Conservation (phyloP, 2,113 vertebrate genomes). For the Panthera leo region DNA sequence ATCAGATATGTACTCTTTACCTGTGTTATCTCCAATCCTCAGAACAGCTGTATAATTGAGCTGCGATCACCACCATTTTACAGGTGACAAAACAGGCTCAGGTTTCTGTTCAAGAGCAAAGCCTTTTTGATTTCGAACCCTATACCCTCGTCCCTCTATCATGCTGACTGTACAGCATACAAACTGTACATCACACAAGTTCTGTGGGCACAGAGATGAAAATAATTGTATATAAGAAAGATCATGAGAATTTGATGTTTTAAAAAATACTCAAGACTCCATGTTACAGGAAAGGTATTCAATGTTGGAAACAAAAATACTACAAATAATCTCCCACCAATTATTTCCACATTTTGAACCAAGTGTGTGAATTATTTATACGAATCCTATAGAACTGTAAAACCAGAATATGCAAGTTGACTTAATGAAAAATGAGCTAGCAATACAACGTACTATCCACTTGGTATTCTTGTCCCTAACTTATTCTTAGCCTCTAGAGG, state of each 20-base stretch:
- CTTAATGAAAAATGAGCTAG: constrained; percentile 43
- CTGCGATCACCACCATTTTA: not conserved
- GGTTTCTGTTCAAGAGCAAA: not conserved
- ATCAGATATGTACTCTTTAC: not conserved
- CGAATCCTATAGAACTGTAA: constrained; percentile 3
- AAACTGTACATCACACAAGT: not conserved
- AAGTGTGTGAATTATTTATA: constrained; percentile 55
- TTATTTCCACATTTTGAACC: constrained; percentile 57
- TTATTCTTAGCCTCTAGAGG: constrained; percentile 12
- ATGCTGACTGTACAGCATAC: not conserved
- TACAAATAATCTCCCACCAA: constrained; percentile 28
- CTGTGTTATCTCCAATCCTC: not conserved
- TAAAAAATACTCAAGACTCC: not conserved
- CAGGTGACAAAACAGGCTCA: not conserved
- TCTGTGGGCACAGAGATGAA: not conserved
- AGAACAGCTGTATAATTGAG: not conserved
- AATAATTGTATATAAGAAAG: not conserved
- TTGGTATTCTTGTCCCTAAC: constrained; percentile 23
- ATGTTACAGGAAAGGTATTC: not conserved
- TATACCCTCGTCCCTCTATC: not conserved
- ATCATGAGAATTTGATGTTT: not conserved
- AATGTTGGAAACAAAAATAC: not conserved
- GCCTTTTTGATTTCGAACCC: not conserved
- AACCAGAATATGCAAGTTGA: not conserved
- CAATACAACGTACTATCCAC: constrained; percentile 6